Conservation (phyloP, 2,113 vertebrate genomes). For the Zosterops pallidus region DNA sequence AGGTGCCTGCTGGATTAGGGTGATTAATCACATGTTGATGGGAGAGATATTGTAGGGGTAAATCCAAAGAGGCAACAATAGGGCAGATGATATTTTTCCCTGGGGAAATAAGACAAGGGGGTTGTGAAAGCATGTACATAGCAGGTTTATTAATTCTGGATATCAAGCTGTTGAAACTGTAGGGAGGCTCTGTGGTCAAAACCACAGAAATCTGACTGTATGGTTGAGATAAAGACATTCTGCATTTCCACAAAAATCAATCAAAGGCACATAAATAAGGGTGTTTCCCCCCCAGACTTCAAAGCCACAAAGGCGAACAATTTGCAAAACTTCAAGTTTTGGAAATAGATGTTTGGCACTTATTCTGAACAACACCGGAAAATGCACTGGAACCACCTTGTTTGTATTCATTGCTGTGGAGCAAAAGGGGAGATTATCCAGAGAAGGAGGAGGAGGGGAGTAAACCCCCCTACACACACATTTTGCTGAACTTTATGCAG, state of each 20-base stretch:
- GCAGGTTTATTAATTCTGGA: conserved; percentile 59
- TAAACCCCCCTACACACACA: too few relatives aligned
- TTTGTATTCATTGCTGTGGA: not conserved
- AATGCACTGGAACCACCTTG: not conserved
- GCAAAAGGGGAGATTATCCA: not conserved
- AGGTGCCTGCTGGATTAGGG: conserved; percentile 49
- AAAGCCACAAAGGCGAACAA: not conserved
- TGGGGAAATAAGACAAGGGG: not conserved
- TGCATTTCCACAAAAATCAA: conserved; percentile 25
- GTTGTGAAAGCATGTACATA: not conserved
- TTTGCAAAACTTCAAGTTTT: not conserved
- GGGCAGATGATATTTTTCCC: conserved; percentile 38
- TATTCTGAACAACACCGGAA: not conserved
- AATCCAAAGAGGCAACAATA: conserved; percentile 30
- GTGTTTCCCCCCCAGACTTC: not conserved
- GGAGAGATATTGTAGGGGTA: conserved; percentile 28
- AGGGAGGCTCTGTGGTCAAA: conserved; percentile 48
- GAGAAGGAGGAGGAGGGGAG: not conserved
- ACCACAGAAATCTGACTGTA: conserved; percentile 24
- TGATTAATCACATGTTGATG: conserved; percentile 56
- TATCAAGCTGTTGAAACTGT: conserved; percentile 45
- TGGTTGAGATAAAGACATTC: conserved; percentile 48
- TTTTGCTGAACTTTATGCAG: not conserved
- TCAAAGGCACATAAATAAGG: conserved; percentile 39
- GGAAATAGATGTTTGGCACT: not conserved